These are phyloP conservation scores for Nipponia nippon DNA, from an alignment of 2,113 vertebrate genomes.

Conservation along the genomic window DNA sequence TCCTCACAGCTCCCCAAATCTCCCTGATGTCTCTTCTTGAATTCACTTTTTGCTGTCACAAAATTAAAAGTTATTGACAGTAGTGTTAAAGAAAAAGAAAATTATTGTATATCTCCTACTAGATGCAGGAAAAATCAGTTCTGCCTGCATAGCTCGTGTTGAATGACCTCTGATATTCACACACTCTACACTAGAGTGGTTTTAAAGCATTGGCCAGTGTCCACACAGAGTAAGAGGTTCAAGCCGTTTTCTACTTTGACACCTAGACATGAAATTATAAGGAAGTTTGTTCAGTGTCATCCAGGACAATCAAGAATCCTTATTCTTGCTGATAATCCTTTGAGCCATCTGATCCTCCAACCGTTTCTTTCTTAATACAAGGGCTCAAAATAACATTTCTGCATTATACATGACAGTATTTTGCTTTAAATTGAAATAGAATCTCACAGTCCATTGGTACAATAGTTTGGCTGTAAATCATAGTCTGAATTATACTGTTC, in stretches of 20 bases:
- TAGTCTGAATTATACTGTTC: background rate
- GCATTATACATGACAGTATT: background rate
- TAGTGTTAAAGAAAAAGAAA: background rate
- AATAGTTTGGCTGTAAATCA: background rate
- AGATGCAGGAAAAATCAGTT: background rate
- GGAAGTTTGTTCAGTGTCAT: background rate
- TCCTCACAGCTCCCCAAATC: background rate
- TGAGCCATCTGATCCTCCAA: background rate
- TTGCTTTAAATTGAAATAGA: constrained; percentile 22
- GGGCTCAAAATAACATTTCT: background rate
- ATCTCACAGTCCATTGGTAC: background rate
- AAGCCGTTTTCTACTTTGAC: background rate
- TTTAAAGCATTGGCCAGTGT: background rate
- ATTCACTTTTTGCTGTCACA: background rate
- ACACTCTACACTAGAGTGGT: rapidly evolving
- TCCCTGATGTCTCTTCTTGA: background rate
- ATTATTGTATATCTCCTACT: background rate
- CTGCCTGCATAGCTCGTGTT: background rate
- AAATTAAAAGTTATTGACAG: background rate
- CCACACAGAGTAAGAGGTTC: background rate
- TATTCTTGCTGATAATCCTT: background rate
- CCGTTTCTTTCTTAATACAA: background rate
- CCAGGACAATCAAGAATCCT: background rate
- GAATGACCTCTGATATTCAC: background rate
- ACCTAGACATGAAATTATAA: background rate